phyloP scores from a whole-genome alignment of 2,888 invertebrate genomes.

The Aphrophora alni region DNA sequence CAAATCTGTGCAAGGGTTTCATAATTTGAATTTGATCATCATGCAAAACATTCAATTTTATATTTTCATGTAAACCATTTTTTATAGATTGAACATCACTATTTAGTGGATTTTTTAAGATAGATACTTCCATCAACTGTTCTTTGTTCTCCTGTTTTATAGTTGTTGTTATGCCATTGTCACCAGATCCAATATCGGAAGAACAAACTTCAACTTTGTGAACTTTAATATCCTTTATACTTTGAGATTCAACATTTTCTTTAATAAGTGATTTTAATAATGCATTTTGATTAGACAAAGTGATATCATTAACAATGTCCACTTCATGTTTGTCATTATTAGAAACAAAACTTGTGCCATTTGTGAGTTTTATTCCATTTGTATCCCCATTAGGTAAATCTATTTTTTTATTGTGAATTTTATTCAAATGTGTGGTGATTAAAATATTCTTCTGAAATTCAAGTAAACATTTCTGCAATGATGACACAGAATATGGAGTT shows the following conservation, averaged over 20 bases:
- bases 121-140: background rate
- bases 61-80: background rate
- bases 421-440: background rate
- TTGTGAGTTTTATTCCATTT: background rate
- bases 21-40: background rate
- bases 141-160: background rate
- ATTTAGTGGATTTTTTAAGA: background rate
- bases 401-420: background rate
- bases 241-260: background rate
- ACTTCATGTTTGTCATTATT: background rate
- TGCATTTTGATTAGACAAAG: background rate
- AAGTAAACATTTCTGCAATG: background rate
- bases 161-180: background rate
- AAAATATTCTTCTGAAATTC: background rate
- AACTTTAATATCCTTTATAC: background rate
- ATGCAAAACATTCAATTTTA: background rate
- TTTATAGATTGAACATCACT: background rate
- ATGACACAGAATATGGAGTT: background rate
- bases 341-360: background rate
- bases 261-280: background rate
- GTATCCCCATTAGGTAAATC: background rate
- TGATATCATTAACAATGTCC: background rate
- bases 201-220: background rate
- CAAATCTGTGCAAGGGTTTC: background rate
- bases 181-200: background rate